These are phyloP conservation scores for Aporophyla lueneburgensis DNA, from an alignment of 2,888 invertebrate species.

Conservation along the genomic window DNA sequence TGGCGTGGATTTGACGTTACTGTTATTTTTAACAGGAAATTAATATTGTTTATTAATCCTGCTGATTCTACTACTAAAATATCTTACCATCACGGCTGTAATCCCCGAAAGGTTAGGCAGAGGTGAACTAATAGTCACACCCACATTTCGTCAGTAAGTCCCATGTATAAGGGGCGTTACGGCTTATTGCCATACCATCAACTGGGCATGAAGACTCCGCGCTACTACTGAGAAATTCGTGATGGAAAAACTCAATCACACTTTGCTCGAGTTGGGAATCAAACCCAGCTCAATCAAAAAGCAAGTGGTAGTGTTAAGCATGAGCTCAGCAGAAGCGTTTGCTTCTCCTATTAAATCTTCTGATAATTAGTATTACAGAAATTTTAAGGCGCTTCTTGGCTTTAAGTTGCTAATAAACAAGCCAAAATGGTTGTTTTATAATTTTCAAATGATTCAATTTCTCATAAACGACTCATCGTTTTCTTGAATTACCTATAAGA, in stretches of 20 bases:
- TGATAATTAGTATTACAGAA: neutral
- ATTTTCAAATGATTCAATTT: neutral
- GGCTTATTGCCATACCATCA: neutral
- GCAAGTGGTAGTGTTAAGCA: too few species aligned
- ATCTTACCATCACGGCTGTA: neutral
- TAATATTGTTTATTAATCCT: neutral
- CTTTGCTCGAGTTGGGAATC: neutral
- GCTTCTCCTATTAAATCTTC: neutral
- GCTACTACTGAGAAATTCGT: neutral
- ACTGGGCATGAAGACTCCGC: neutral
- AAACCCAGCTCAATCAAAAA: neutral
- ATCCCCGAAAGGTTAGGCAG: neutral
- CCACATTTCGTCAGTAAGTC: neutral
- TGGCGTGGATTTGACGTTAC: constrained; percentile 24
- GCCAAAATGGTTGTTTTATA: neutral
- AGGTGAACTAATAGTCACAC: neutral
- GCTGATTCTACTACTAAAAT: neutral
- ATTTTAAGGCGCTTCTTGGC: too few species aligned
- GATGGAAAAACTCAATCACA: neutral
- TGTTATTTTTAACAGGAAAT: constrained; percentile 35
- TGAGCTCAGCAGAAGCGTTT: neutral
- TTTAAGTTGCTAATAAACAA: neutral
- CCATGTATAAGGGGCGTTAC: neutral
- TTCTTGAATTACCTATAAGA: constrained; percentile 1
- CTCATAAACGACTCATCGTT: neutral